These are phyloP conservation scores for Unio pictorum DNA, from an alignment of 2,888 invertebrate genomes.

Conservation along the genomic window DNA sequence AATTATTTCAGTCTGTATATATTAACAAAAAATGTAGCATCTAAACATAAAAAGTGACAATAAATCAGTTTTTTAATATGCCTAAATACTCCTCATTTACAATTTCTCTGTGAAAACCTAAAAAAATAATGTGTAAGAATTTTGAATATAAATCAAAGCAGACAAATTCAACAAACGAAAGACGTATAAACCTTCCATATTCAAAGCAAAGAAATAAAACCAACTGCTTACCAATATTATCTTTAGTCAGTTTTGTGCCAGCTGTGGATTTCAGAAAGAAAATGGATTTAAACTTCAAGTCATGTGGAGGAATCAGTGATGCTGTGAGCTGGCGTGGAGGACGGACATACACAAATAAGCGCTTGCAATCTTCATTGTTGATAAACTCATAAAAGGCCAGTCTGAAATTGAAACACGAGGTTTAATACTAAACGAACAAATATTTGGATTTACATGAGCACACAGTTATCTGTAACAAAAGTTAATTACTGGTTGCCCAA, in stretches of 20 bases:
- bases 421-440: too few relatives aligned
- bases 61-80: too few relatives aligned
- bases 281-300: constrained; percentile 65
- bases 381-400: constrained; percentile 70
- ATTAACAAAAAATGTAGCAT: too few relatives aligned
- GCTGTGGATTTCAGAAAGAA: constrained; percentile 69
- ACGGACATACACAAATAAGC: constrained; percentile 64
- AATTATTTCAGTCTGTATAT: too few relatives aligned
- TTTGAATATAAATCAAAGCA: not conserved
- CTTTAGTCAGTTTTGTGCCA: constrained; percentile 69
- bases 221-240: constrained; percentile 65
- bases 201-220: not conserved
- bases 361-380: constrained; percentile 70
- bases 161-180: not conserved
- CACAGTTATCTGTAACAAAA: too few relatives aligned
- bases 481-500: too few relatives aligned
- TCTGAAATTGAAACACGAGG: constrained; percentile 43
- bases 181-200: not conserved
- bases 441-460: too few relatives aligned
- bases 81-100: too few relatives aligned
- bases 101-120: too few relatives aligned
- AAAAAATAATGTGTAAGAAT: not conserved
- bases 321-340: constrained; percentile 62
- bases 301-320: constrained; percentile 63
- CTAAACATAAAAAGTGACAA: too few relatives aligned